These are phyloP conservation scores for Hemithea aestivaria DNA, from an alignment of 2,888 invertebrate genomes.

Conservation along the genomic window DNA sequence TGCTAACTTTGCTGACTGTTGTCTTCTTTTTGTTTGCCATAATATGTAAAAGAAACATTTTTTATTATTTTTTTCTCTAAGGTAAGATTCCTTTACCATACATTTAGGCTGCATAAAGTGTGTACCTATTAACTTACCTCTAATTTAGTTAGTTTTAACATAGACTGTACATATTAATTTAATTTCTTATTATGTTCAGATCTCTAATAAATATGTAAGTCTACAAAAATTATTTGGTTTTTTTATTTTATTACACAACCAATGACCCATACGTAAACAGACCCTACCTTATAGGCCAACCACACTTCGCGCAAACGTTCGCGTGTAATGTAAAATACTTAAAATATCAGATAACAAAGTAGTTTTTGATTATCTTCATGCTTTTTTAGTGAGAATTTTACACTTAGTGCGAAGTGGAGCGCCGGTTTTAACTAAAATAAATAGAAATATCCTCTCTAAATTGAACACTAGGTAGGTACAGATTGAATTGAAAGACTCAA, in stretches of 20 bases:
- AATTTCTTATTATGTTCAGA: conserved; percentile 81
- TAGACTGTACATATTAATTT: conserved; percentile 80
- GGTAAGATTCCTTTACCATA: conserved; percentile 33
- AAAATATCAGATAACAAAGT: too few relatives aligned
- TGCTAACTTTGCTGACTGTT: conserved; percentile 45
- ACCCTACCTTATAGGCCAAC: too few relatives aligned
- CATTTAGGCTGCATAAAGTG: conserved; percentile 67
- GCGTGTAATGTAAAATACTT: too few relatives aligned
- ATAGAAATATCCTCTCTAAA: too few relatives aligned
- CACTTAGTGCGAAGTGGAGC: too few relatives aligned
- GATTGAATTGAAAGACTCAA: conserved; percentile 9
- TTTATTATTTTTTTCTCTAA: conserved; percentile 44
- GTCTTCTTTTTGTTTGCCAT: conserved; percentile 47
- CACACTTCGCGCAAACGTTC: too few relatives aligned
- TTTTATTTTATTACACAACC: too few relatives aligned
- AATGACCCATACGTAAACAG: too few relatives aligned
- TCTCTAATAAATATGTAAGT: conserved; percentile 81
- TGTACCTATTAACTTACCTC: conserved; percentile 78
- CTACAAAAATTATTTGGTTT: conserved; percentile 48
- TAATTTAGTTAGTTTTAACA: conserved; percentile 79
- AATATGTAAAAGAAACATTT: conserved; percentile 33
- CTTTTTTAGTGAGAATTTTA: too few relatives aligned
- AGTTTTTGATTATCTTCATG: too few relatives aligned
- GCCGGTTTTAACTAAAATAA: too few relatives aligned
- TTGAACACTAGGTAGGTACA: neutral